phyloP scores from a whole-genome alignment of 2,113 vertebrate genomes.

The Acanthochromis polyacanthus region DNA sequence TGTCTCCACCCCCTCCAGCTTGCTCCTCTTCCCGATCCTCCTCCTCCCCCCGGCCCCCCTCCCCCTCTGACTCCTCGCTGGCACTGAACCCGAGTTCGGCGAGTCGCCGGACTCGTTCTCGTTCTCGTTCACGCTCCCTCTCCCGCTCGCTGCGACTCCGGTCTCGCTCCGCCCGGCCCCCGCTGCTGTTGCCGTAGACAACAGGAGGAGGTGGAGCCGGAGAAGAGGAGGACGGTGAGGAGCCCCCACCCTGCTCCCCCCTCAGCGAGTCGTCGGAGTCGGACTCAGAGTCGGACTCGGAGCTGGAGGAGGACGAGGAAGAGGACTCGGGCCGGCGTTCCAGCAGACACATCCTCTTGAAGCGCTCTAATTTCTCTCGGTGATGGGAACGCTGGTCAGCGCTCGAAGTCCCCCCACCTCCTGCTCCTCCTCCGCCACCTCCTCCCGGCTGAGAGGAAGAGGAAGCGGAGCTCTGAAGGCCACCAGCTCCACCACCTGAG shows the following conservation, averaged over 20 bases:
- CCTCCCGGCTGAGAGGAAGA: slow-evolving; percentile 43
- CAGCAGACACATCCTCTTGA: slow-evolving; percentile 93
- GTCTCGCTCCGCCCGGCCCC: slow-evolving; percentile 61
- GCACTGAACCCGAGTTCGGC: slow-evolving; percentile 88
- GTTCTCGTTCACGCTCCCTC: slow-evolving; percentile 69
- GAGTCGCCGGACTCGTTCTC: slow-evolving; percentile 78
- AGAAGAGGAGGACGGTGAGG: slow-evolving; percentile 66
- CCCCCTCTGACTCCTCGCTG: slow-evolving; percentile 87
- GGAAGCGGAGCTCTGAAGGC: slow-evolving; percentile 38
- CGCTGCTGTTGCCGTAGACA: slow-evolving; percentile 64
- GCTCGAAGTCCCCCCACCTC: slow-evolving; percentile 55
- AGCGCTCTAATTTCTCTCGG: slow-evolving; percentile 92
- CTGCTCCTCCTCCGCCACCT: background rate
- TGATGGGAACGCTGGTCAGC: slow-evolving; percentile 89
- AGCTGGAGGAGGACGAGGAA: slow-evolving; percentile 90
- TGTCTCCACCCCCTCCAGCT: slow-evolving; percentile 46
- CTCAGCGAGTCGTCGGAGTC: slow-evolving; percentile 82
- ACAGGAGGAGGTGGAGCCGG: slow-evolving; percentile 62
- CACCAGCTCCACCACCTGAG: slow-evolving; percentile 46
- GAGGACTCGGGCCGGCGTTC: slow-evolving; percentile 89
- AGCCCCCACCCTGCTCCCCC: slow-evolving; percentile 63
- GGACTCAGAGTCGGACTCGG: slow-evolving; percentile 89
- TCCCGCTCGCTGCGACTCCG: slow-evolving; percentile 71
- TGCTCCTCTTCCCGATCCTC: slow-evolving; percentile 78
- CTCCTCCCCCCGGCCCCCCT: slow-evolving; percentile 66